Evolutionary conservation across 2,888 invertebrate genomes (phyloP).

Genomic region (Tenthredo amoena): DNA sequence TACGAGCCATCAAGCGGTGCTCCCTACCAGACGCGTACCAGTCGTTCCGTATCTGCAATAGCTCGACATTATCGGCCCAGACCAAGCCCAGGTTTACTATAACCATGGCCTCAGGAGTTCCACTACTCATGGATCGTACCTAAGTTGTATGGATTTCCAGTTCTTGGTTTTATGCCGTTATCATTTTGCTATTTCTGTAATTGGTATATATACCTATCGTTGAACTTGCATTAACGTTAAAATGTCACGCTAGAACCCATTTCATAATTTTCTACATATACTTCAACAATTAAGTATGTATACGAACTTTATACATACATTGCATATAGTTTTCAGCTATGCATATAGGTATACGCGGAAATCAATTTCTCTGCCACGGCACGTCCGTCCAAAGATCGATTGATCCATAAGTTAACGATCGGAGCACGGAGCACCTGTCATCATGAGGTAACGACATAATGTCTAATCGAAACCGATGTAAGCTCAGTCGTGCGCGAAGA

Average conservation of each 20-base stretch:
- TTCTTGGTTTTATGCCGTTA: neutral
- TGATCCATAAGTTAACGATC: constrained; percentile 32
- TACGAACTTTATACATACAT: neutral
- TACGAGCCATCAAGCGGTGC: constrained; percentile 58
- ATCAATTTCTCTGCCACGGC: constrained; percentile 9
- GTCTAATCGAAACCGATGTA: constrained; percentile 45
- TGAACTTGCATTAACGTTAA: neutral
- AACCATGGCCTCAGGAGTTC: constrained; percentile 15
- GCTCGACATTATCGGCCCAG: constrained; percentile 52
- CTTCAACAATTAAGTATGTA: neutral
- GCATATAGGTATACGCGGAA: neutral
- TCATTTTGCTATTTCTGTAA: neutral
- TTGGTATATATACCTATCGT: neutral
- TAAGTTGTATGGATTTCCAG: neutral
- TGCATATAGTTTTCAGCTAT: neutral
- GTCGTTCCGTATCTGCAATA: constrained; percentile 59
- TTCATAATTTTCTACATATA: neutral
- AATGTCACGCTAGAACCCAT: neutral
- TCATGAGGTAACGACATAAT: constrained; percentile 31
- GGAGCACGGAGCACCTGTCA: constrained; percentile 16
- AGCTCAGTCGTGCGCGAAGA: constrained; percentile 40
- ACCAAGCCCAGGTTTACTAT: constrained; percentile 42
- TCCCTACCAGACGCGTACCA: constrained; percentile 57
- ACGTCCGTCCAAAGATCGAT: constrained; percentile 3
- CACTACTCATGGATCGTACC: constrained; percentile 11